Base-by-base conservation (phyloP, 2,888 invertebrate species). In the Meiosimyza decipiens region DNA sequence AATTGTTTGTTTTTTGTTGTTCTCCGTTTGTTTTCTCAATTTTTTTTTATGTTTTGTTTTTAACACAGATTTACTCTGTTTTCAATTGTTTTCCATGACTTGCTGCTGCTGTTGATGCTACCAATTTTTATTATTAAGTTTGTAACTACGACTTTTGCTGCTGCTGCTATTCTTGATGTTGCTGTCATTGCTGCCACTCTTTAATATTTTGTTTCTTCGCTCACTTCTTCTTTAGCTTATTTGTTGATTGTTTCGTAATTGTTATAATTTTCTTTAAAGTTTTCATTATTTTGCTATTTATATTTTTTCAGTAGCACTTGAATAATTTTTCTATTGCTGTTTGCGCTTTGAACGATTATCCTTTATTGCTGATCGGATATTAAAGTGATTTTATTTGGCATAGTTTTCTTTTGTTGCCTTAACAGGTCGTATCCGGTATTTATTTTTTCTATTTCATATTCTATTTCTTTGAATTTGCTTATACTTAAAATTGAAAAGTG, bases 191-290 rank as follows among this genome's bases (percentile, higher is more conserved):
- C 12, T 12, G 18, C 22, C 22, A 57, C 18, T 57, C 18, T 64
- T 64, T 64, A 50, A 64, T 63, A 49, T 63, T 49, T 63, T 40
- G 16, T 47, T 47, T 47, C 49, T 18, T 63, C 49, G 49, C 49
- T 47, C 9, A 9, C 40, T 63, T 47, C 49, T 63, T 49, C 49
- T 63, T 49, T 47, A 63, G 49, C 49, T 63, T n/a, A 18, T 63
- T 40, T 50, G 28, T 18, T 22, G 16, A 6, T 18, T 63, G 40
- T 63, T 63, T 63, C 49, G 63, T 63, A 63, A 63, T 63, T 63
- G 49, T 63, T 63, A 63, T 63, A 47, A 63, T 63, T 63, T 63
- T 63, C 63, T 63, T 49, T 49, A 63, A 63, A 63, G 18, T 63
- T 16, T 63, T 63, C 18, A 40, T 49, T 47, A 18, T 51, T 49